Evolutionary conservation across 2,888 invertebrate species (phyloP).

Genomic region (Coelinius sp.): DNA sequence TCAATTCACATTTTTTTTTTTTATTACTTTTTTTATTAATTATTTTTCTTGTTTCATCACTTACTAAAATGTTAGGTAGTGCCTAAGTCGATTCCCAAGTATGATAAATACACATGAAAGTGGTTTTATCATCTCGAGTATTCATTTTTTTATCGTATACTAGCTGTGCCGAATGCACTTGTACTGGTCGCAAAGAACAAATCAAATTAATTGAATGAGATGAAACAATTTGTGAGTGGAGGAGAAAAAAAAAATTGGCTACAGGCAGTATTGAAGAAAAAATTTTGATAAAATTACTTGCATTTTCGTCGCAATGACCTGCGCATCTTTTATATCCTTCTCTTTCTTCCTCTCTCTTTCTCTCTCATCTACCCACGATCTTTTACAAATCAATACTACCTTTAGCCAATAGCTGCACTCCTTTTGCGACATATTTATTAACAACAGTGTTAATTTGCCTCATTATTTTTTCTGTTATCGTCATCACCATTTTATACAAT

Average conservation of each 20-base stretch:
- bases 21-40: slow-evolving; percentile 38
- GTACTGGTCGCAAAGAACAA: slow-evolving; percentile 66
- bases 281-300: slow-evolving; percentile 6
- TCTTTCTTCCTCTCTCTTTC: slow-evolving; percentile 28
- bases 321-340: not conserved
- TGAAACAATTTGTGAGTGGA: slow-evolving; percentile 44
- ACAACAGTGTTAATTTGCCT: slow-evolving; percentile 63
- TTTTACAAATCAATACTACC: slow-evolving; percentile 56
- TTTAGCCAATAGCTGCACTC: slow-evolving; percentile 39
- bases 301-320: slow-evolving; percentile 26
- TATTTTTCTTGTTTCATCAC: slow-evolving; percentile 54
- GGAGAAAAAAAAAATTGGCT: slow-evolving; percentile 57
- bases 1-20: slow-evolving; percentile 36
- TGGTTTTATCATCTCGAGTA: slow-evolving; percentile 54
- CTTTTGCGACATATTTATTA: slow-evolving; percentile 67
- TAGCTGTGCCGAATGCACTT: slow-evolving; percentile 71
- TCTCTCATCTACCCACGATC: slow-evolving; percentile 47
- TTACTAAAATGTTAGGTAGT: slow-evolving; percentile 69
- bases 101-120: slow-evolving; percentile 57
- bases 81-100: slow-evolving; percentile 59
- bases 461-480: slow-evolving; percentile 25
- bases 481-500: slow-evolving; percentile 61
- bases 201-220: not conserved
- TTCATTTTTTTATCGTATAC: slow-evolving; percentile 65
- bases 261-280: slow-evolving; percentile 45